Evolutionary conservation across 2,113 vertebrate genomes (phyloP), one percentile per base, ranked within the genome.

Genomic region (Pollimyrus isidori): DNA sequence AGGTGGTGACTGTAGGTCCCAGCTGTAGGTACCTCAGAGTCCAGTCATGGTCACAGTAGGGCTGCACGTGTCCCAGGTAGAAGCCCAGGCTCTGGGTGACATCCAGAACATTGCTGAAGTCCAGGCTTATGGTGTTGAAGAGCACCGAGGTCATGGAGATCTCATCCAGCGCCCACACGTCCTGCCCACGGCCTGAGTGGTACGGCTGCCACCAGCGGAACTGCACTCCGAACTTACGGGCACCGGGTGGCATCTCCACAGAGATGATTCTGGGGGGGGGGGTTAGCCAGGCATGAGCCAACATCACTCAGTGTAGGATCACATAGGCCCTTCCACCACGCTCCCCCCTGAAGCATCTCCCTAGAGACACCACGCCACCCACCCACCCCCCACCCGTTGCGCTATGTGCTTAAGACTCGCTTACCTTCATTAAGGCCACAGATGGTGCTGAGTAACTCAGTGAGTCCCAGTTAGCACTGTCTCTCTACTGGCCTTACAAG

Each of bases 121-220:
- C 98, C 35, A 99, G 96, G 90, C 97, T 99, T 88, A 99, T 99
- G 92, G 98, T 98, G 93, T 99, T 99, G 93, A 99, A 99, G 30
- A 99, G 96, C 69, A 99, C 95, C 2, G 98, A 98, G 10, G 98
- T 99, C 98, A 99, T 99, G 93, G 97, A 97, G 93, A 99, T 98
- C 94, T 99, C 98, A 94, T 99, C 98, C 6, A 99, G 92, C 0
- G 98, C 98, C 98, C 98, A 99, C 0, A 99, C 98, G 3, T 99
- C 98, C 87, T 97, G 97, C 0, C 97, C 95, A 17, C 97, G 98
- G 39, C 98, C 97, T 2, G 98, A 99, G 88, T 99, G 98, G 90
- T 99, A 98, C 0, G 98, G 98, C 92, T 99, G 98, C 98, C 98
- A 99, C 98, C 98, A 99, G 90, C 98, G 97, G 95, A 99, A 99